phyloP scores from a whole-genome alignment of 2,113 vertebrate species.

The Perca flavescens region DNA sequence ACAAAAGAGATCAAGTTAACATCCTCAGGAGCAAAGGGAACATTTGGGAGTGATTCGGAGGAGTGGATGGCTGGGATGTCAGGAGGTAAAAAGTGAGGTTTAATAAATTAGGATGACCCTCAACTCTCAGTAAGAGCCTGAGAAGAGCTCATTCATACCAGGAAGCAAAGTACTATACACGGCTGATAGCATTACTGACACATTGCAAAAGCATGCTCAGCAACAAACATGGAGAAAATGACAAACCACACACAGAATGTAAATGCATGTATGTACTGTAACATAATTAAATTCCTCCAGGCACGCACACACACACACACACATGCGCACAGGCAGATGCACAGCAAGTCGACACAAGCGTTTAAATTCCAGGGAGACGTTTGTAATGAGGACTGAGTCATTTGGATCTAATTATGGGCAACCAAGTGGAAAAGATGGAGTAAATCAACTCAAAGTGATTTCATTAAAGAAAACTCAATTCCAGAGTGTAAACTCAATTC shows the following conservation, averaged over 20 bases:
- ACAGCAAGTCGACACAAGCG: conserved; percentile 42
- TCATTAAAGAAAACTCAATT: conserved; percentile 63
- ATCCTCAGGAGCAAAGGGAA: conserved; percentile 14
- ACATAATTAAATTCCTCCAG: conserved; percentile 37
- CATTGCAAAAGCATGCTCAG: conserved; percentile 22
- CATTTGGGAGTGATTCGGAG: neutral
- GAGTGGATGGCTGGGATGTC: conserved; percentile 20
- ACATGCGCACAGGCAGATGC: conserved; percentile 7
- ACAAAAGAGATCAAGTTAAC: conserved; percentile 20
- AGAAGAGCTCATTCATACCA: conserved; percentile 32
- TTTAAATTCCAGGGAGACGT: conserved; percentile 72
- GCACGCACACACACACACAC: neutral
- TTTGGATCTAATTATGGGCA: conserved; percentile 76
- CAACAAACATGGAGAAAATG: neutral
- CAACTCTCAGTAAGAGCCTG: conserved; percentile 12
- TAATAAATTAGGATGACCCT: conserved; percentile 43
- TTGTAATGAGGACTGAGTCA: conserved; percentile 72
- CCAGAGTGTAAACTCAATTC: conserved; percentile 61
- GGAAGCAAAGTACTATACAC: conserved; percentile 12
- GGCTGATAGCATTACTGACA: conserved; percentile 19
- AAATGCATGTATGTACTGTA: conserved; percentile 24
- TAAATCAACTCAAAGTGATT: conserved; percentile 74
- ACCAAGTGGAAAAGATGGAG: conserved; percentile 65
- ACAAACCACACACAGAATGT: conserved; percentile 15
- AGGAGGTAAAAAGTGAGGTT: conserved; percentile 41